phyloP scores from a whole-genome alignment of 2,888 invertebrate species.

The Tetropium fuscum region DNA sequence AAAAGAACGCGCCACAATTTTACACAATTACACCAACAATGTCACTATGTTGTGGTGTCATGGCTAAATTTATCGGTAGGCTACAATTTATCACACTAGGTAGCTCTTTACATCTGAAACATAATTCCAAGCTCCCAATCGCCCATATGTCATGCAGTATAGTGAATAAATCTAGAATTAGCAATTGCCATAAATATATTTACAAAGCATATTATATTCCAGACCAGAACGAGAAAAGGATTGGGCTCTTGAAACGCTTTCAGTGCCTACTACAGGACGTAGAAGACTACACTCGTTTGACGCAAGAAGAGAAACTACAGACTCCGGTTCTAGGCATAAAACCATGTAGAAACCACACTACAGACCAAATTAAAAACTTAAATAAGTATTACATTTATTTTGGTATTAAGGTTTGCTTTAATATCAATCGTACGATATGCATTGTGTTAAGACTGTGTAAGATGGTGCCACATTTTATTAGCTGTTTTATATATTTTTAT shows the following conservation, averaged over 20 bases:
- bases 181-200: too few relatives aligned
- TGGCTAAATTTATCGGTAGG: too few relatives aligned
- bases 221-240: constrained; percentile 53
- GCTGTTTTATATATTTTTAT: too few relatives aligned
- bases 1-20: too few relatives aligned
- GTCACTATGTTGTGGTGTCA: too few relatives aligned
- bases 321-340: constrained; percentile 54
- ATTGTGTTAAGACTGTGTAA: too few relatives aligned
- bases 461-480: too few relatives aligned
- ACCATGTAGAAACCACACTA: constrained; percentile 56
- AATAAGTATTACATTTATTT: neutral
- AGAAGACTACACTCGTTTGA: constrained; percentile 61
- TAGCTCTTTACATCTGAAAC: too few relatives aligned
- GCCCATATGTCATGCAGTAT: neutral
- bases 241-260: constrained; percentile 46
- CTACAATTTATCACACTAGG: too few relatives aligned
- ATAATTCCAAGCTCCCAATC: too few relatives aligned
- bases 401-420: neutral
- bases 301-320: constrained; percentile 46
- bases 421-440: too few relatives aligned
- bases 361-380: constrained; percentile 10
- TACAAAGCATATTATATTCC: constrained; percentile 44
- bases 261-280: constrained; percentile 54
- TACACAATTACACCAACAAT: too few relatives aligned
- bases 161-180: neutral